These are phyloP conservation scores for Drosophila anomalata DNA, from an alignment of 2,888 invertebrate species.

Conservation along the genomic window DNA sequence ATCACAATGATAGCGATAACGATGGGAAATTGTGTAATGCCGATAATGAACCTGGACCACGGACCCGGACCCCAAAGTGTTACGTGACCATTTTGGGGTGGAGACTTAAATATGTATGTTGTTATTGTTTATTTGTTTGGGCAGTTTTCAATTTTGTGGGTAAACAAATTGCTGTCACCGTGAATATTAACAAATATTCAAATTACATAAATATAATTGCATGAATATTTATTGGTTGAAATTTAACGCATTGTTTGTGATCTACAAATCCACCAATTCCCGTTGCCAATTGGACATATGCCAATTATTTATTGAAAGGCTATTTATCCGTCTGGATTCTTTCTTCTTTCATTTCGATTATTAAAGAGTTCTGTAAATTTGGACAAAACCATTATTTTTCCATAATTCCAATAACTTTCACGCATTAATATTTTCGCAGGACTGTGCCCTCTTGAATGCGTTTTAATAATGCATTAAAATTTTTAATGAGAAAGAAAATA, in stretches of 20 bases:
- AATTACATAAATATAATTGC: slow-evolving; percentile 44
- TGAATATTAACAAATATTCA: slow-evolving; percentile 65
- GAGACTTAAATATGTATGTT: slow-evolving; percentile 28
- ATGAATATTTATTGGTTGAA: slow-evolving; percentile 41
- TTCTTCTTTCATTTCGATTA: neutral
- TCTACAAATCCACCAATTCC: slow-evolving; percentile 10
- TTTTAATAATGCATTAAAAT: slow-evolving; percentile 5
- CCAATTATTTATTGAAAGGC: slow-evolving; percentile 19
- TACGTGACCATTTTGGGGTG: slow-evolving; percentile 52
- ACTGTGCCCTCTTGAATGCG: neutral
- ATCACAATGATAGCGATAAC: slow-evolving; percentile 13
- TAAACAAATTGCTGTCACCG: slow-evolving; percentile 61
- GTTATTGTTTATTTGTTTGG: slow-evolving; percentile 40
- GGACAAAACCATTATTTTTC: neutral
- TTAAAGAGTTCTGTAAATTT: neutral
- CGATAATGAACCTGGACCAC: slow-evolving; percentile 65
- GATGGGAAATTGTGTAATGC: slow-evolving; percentile 52
- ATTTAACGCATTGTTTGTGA: slow-evolving; percentile 34
- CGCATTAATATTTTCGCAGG: slow-evolving; percentile 4
- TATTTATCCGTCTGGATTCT: neutral
- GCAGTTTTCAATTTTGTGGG: slow-evolving; percentile 61
- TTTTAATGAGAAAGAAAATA: slow-evolving; percentile 2
- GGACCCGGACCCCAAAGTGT: slow-evolving; percentile 1
- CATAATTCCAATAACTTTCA: neutral
- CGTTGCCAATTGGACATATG: slow-evolving; percentile 25